These are phyloP conservation scores for Clavelina lepadiformis DNA, from an alignment of 23 tunicate genomes.

Conservation along the genomic window DNA sequence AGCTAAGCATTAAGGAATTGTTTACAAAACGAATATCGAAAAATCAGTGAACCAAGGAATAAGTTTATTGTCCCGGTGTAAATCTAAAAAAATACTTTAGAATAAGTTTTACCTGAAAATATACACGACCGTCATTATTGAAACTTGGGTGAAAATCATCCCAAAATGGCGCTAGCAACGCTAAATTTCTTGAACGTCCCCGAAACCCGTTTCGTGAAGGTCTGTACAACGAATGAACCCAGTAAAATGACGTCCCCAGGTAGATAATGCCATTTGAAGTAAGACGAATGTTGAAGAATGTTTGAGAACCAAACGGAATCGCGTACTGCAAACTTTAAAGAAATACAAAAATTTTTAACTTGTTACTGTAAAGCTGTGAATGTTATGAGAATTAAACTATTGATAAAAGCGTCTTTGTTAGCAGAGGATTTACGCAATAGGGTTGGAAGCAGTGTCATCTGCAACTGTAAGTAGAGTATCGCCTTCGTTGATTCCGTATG, in stretches of 20 bases:
- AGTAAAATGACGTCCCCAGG: constrained; percentile 13
- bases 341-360: too few relatives aligned
- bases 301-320: constrained; percentile 13
- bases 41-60: too few relatives aligned
- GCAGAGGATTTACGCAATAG: constrained; percentile 1
- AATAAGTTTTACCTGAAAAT: constrained; percentile 47
- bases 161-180: constrained; percentile 37
- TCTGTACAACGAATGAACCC: constrained; percentile 8
- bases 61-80: too few relatives aligned
- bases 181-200: neutral
- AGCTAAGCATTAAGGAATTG: too few relatives aligned
- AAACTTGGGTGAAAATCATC: constrained; percentile 34
- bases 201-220: constrained; percentile 15
- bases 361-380: too few relatives aligned
- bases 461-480: constrained; percentile 5
- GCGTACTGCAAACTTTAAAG: constrained; percentile 2
- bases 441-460: constrained; percentile 19
- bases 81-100: too few relatives aligned
- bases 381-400: too few relatives aligned
- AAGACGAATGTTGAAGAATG: neutral
- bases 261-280: constrained; percentile 27
- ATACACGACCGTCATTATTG: constrained; percentile 21
- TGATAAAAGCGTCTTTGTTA: too few relatives aligned
- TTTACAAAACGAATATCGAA: too few relatives aligned
- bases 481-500: constrained; percentile 17